Percentiles rank a stretch among this genome's conserved stretches.
phyloP scores from a whole-genome alignment of 2,888 invertebrate genomes.

The Falcaria lacertinaria region DNA sequence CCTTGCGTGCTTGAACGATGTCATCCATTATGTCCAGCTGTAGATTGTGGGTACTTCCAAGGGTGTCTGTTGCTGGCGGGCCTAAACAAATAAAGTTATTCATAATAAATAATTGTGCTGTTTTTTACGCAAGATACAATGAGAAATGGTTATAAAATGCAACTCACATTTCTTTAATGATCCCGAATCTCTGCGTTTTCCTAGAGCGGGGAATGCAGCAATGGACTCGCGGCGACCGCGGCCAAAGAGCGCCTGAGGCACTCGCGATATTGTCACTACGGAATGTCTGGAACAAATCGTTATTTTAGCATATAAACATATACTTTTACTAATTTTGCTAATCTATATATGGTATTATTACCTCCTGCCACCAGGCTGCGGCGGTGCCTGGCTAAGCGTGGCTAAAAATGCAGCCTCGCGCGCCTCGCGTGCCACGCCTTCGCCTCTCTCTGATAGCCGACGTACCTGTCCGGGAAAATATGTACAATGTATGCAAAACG shows the following conservation, averaged over 20 bases:
- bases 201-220: conserved; percentile 84
- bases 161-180: conserved; percentile 63
- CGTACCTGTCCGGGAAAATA: conserved; percentile 82
- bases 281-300: conserved; percentile 82
- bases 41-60: conserved; percentile 90
- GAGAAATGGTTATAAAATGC: too few relatives aligned
- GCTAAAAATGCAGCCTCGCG: conserved; percentile 91
- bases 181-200: conserved; percentile 66
- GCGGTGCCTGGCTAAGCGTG: conserved; percentile 87
- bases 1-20: conserved; percentile 89
- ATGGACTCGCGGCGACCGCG: conserved; percentile 89
- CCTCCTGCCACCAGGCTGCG: conserved; percentile 86
- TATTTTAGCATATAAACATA: background rate
- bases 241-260: conserved; percentile 87
- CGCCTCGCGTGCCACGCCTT: conserved; percentile 86
- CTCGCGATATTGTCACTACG: conserved; percentile 91
- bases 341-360: conserved; percentile 16
- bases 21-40: conserved; percentile 94
- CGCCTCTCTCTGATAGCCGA: conserved; percentile 89
- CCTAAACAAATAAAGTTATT: conserved; percentile 52
- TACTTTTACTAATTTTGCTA: background rate
- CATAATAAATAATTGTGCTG: background rate
- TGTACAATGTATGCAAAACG: background rate
- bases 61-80: conserved; percentile 84
- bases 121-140: too few relatives aligned